Base-by-base conservation (phyloP, 2,797 vertebrate species). In the Amblyraja radiata region DNA sequence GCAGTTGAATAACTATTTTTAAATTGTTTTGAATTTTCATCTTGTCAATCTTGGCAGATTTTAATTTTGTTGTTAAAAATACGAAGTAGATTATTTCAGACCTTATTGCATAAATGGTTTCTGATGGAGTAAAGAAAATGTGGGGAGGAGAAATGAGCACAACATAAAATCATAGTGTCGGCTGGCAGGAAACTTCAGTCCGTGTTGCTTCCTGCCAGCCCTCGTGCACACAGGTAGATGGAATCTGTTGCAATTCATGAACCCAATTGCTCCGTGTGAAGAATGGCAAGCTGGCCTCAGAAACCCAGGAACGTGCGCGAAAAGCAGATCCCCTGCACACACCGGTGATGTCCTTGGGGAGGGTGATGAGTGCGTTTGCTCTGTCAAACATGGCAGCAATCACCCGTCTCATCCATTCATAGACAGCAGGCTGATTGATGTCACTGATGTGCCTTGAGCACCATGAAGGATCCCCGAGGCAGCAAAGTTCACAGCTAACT, bases 371-470 rank as follows among this genome's bases (percentile, higher is more conserved):
- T 86, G 83, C n/a, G 54, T 86, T 86, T 86, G 83, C 58, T 63
- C 28, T 86, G 58, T 86, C 83, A 86, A 86, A 86, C 58, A 86
- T 63, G 61, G 83, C 83, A 86, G 83, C 83, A 63, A 58, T 86
- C 83, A 86, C 58, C 83, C 46, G 28, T 86, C 61, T 86, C 61
- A 86, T 86, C 58, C 54, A 63, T 61, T 25, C 28, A 16, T 16
- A 58, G 83, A n/a, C 54, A 61, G 13, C 58, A 63, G 58, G 28
- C 58, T 86, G 83, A 86, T 86, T 86, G 83, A 86, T 61, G 83
- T 86, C 63, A 63, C 83, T 86, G 83, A 86, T 58, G 61, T 86
- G 58, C 83, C 25, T 28, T 63, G 54, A 61, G 54, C 54, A 86
- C 23, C 58, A 61, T 63, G 83, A 86, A 86, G 58, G 58, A 86